Conservation (phyloP, 2,113 vertebrate genomes). For the Bufo bufo region DNA sequence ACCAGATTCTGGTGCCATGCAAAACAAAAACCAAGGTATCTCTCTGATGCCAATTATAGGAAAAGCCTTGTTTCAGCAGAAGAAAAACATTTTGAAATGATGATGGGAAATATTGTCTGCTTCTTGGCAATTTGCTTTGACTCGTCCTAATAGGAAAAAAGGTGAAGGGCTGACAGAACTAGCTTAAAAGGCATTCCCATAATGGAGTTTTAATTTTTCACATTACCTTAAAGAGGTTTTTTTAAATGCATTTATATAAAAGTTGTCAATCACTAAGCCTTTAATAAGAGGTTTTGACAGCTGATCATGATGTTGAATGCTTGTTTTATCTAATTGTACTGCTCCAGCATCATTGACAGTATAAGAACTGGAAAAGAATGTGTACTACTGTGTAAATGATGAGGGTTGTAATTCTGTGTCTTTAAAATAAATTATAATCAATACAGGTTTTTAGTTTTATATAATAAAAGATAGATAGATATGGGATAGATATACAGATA, state of each 20-base stretch:
- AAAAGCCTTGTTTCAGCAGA: constrained; percentile 19
- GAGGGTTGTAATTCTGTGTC: not conserved
- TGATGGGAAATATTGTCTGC: constrained; percentile 29
- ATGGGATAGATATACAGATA: no score
- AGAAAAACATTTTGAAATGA: constrained; percentile 32
- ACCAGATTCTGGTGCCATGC: constrained; percentile 35
- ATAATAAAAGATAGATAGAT: not conserved
- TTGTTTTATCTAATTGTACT: constrained; percentile 2
- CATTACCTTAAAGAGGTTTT: constrained; percentile 20
- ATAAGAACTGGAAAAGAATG: not conserved
- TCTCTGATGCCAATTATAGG: constrained; percentile 30
- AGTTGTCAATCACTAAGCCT: constrained; percentile 42
- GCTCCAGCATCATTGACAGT: not conserved
- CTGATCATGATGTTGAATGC: not conserved
- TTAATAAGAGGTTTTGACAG: constrained; percentile 18
- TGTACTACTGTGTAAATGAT: not conserved
- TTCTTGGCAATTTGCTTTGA: constrained; percentile 19
- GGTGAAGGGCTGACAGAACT: not conserved
- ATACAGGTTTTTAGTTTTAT: not conserved
- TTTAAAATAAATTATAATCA: not conserved
- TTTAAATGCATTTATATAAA: constrained; percentile 21
- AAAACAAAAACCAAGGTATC: constrained; percentile 34
- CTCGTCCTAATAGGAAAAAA: constrained; percentile 31
- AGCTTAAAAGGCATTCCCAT: constrained; percentile 20
- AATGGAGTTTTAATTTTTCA: constrained; percentile 39